Percentiles rank a stretch among this genome's conserved stretches.
Evolutionary conservation across 2,888 invertebrate genomes (phyloP).

Genomic region (Automeris io): DNA sequence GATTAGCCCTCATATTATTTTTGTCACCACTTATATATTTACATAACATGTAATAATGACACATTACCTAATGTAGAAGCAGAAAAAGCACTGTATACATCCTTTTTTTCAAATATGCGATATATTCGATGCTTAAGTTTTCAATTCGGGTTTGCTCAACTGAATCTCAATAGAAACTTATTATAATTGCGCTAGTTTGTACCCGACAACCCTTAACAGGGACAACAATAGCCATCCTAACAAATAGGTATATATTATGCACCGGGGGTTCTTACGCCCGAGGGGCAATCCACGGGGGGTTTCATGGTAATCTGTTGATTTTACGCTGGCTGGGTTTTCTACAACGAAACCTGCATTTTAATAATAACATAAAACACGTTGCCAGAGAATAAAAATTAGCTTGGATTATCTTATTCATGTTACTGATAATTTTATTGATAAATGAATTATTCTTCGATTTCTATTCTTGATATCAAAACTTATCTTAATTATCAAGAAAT

Average conservation of each 20-base stretch:
- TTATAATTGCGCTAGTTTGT: slow-evolving; percentile 26
- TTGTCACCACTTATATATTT: no score
- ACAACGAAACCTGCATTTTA: slow-evolving; percentile 58
- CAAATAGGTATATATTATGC: slow-evolving; percentile 64
- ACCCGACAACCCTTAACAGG: slow-evolving; percentile 60
- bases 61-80: no score
- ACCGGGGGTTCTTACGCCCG: slow-evolving; percentile 46
- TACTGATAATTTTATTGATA: no score
- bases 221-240: slow-evolving; percentile 63
- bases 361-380: slow-evolving; percentile 66
- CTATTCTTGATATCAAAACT: slow-evolving; percentile 10
- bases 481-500: slow-evolving; percentile 1
- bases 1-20: no score
- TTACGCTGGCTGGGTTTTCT: slow-evolving; percentile 63
- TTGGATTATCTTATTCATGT: slow-evolving; percentile 2
- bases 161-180: slow-evolving; percentile 20
- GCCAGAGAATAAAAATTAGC: slow-evolving; percentile 25
- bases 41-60: no score
- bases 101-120: no score
- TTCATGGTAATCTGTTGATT: slow-evolving; percentile 73
- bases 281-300: slow-evolving; percentile 49
- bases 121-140: no score
- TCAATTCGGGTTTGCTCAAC: slow-evolving; percentile 17
- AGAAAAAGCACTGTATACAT: no score
- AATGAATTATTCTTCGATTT: no score